Evolutionary conservation across 2,113 vertebrate genomes (phyloP).

Genomic region (Clarias magur): DNA sequence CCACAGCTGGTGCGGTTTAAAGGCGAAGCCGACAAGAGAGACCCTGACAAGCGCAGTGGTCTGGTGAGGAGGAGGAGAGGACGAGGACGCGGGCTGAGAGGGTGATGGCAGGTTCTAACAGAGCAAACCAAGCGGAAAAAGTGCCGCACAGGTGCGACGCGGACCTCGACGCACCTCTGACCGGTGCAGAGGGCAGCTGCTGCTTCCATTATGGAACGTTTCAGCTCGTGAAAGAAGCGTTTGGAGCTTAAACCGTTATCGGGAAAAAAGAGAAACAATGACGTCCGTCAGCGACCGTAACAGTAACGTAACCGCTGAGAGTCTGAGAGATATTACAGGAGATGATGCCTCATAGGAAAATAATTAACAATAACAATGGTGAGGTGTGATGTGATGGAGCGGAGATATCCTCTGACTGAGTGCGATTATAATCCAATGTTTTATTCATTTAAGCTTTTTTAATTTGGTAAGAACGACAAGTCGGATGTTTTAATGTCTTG

Average conservation of each 20-base stretch:
- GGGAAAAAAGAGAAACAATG: conserved; percentile 31
- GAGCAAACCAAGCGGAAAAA: conserved; percentile 65
- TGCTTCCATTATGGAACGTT: conserved; percentile 51
- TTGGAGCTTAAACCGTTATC: conserved; percentile 29
- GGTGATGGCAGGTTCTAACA: conserved; percentile 67
- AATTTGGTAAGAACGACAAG: not conserved
- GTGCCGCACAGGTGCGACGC: conserved; percentile 71
- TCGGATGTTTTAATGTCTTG: not conserved
- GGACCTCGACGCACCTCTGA: conserved; percentile 61
- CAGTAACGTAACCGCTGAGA: too few species aligned
- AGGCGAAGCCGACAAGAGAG: conserved; percentile 34
- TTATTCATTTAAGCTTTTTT: not conserved
- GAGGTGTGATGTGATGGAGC: not conserved
- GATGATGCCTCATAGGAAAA: not conserved
- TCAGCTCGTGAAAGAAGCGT: conserved; percentile 44
- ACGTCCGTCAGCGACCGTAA: not conserved
- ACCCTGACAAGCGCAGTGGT: conserved; percentile 41
- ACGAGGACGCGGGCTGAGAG: conserved; percentile 36
- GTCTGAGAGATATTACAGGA: not conserved
- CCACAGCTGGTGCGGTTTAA: conserved; percentile 40
- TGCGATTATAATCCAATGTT: not conserved
- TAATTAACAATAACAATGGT: not conserved
- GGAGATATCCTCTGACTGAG: not conserved
- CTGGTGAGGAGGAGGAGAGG: conserved; percentile 45
- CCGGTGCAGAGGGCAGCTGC: conserved; percentile 55